Evolutionary conservation across 2,888 invertebrate species (phyloP).

Genomic region (Drosophila nr. perissopoda): DNA sequence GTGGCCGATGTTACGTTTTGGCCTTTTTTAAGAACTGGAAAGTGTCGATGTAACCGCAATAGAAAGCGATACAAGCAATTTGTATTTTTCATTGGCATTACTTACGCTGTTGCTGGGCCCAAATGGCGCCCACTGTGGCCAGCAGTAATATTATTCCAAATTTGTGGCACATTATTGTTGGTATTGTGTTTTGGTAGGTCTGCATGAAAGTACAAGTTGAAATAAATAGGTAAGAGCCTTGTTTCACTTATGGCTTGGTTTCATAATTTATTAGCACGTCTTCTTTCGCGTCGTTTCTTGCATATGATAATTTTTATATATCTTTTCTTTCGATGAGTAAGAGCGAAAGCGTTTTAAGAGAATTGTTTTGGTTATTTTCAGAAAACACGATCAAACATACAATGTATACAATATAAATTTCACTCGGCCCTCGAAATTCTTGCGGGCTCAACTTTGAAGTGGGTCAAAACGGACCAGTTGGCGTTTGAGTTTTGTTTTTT

Average conservation of each 20-base stretch:
- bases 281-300: constrained; percentile 18
- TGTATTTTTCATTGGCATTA: constrained; percentile 31
- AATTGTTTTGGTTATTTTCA: constrained; percentile 11
- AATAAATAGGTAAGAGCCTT: constrained; percentile 39
- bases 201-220: constrained; percentile 80
- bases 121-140: constrained; percentile 56
- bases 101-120: constrained; percentile 80
- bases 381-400: constrained; percentile 34
- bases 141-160: constrained; percentile 66
- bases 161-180: constrained; percentile 65
- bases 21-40: constrained; percentile 36
- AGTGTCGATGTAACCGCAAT: constrained; percentile 30
- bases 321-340: constrained; percentile 51
- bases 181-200: constrained; percentile 40
- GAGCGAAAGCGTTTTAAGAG: constrained; percentile 65
- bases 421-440: constrained; percentile 65
- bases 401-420: constrained; percentile 49
- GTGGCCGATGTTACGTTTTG: constrained; percentile 22
- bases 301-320: constrained; percentile 60
- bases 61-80: constrained; percentile 36
- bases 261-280: constrained; percentile 77
- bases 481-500: constrained; percentile 31
- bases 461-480: constrained; percentile 63
- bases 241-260: constrained; percentile 66
- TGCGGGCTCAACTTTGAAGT: constrained; percentile 37